Base-by-base conservation (phyloP, 1,140 invertebrate species). In the Lepidurus packardi region DNA sequence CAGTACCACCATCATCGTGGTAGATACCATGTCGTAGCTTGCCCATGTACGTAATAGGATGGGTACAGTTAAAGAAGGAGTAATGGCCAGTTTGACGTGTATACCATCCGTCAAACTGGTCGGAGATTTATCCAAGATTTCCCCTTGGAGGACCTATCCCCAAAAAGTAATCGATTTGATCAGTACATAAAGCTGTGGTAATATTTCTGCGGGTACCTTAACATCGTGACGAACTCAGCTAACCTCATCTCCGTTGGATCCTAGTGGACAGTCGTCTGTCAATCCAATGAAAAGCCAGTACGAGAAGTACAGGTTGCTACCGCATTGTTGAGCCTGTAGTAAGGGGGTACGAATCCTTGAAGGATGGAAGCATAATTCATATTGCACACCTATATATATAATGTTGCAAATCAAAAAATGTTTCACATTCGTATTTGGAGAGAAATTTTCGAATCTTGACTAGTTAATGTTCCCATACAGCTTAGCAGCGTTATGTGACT, bases 101-200 rank as follows among this genome's bases (percentile, higher is more conserved):
- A 78, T 82, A 82, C 82, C 82, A 82, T 16, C 82, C 82, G 4
- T 79, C 73, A 76, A 81, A 80, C 78, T 82, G 82, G 44, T 81
- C 77, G 76, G 82, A 82, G 42, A 78, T 80, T 80, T 80, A 73
- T 82, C 81, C 53, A 82, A 8, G 45, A 75, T 79, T 9, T 77
- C 77, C n/a, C 79, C 80, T 10, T 79, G 74, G 16, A 47, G 8
- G 21, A 79, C 74, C 78, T 79, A 13, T n/a, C 34, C 34, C 34
- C 34, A 65, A n/a, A 65, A 9, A 65, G 21, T 47, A 47, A 10
- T 47, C 45, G 10, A 0, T 16, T 47, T 47, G 16, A 47, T 16
- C 34, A 34, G 45, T 47, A 47, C 45, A 16, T 6, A 11, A 16
- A 10, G 16, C 16, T 16, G 45, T 47, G 10, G 45, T 47, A 10